These are phyloP conservation scores for Trichosurus vulpecula DNA, from an alignment of 2,797 vertebrate genomes.

Conservation along the genomic window DNA sequence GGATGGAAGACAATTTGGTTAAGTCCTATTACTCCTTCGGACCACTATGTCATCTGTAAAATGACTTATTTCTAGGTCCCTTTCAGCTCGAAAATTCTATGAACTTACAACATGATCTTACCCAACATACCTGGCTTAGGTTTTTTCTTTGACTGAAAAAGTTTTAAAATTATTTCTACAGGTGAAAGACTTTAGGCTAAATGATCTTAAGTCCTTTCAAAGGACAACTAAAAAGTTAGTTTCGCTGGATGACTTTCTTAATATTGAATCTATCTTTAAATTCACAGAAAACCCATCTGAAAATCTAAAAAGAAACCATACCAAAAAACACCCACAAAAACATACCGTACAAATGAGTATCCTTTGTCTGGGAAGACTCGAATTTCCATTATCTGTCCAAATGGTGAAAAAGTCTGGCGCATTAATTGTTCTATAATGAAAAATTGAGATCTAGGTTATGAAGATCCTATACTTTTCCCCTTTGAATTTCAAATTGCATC, in stretches of 20 bases:
- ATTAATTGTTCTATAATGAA: slow-evolving; percentile 94
- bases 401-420: slow-evolving; percentile 98
- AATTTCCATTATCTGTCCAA: slow-evolving; percentile 99
- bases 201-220: not conserved
- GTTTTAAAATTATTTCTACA: not conserved
- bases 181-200: not conserved
- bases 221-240: not conserved
- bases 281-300: not conserved
- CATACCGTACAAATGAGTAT: slow-evolving; percentile 97
- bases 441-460: slow-evolving; percentile 57
- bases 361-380: slow-evolving; percentile 99
- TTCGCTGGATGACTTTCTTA: not conserved
- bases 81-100: not conserved
- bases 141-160: not conserved
- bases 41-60: not conserved
- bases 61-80: not conserved
- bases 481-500: slow-evolving; percentile 41
- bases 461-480: slow-evolving; percentile 38
- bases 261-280: not conserved
- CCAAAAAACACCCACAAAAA: slow-evolving; percentile 27
- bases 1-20: not conserved
- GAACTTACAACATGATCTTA: not conserved
- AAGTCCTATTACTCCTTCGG: not conserved
- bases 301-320: not conserved
- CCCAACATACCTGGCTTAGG: not conserved